Base-by-base conservation (phyloP, 2,888 invertebrate genomes). In the Cataglyphis rosenhaueri region DNA sequence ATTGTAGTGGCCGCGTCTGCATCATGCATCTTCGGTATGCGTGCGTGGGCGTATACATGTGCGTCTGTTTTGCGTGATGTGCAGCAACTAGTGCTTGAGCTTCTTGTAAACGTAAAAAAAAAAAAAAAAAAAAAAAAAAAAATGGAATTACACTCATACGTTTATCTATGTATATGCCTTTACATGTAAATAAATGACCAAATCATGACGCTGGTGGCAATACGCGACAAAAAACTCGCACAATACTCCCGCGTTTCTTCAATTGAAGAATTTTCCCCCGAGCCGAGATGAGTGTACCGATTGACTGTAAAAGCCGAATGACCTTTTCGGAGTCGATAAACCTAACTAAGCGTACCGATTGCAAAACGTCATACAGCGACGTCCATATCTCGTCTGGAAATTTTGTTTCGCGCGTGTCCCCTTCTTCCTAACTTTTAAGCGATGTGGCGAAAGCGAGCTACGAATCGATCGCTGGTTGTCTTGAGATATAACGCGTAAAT, bases 81-180 rank as follows among this genome's bases (percentile, higher is more conserved):
- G 88, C 89, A 88, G 81, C 85, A 85, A 88, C 83, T 88, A 89
- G 88, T 87, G 89, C 89, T 89, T 89, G 83, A 88, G 89, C 89
- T 89, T 89, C 65, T 85, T 85, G 75, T 87, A 52, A 48, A 29
- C 29, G 29, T 29, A 29, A 29, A 29, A 1, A 29, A 29, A 29
- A 52, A 52, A 52, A 68, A 25, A 25, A 25, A 25, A 48, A 48
- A n/a, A 48, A 52, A 52, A 48, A 48, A 48, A 48, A 4, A 18
- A 79, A 73, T 65, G 61, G 59, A 65, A 59, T 68, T 52, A n/a
- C 35, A 78, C 64, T 44, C 66, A 61, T 71, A 71, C 15, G 35
- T 61, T 9, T 66, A 57, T 76, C n/a, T 76, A 41, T 71, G 59
- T 71, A 52, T 18, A 70, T 38, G 71, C 59, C 59, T 79, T 68